Evolutionary conservation across 2,888 invertebrate genomes (phyloP), one percentile per base, ranked within the genome.

Genomic region (Stegana nigrithorax): DNA sequence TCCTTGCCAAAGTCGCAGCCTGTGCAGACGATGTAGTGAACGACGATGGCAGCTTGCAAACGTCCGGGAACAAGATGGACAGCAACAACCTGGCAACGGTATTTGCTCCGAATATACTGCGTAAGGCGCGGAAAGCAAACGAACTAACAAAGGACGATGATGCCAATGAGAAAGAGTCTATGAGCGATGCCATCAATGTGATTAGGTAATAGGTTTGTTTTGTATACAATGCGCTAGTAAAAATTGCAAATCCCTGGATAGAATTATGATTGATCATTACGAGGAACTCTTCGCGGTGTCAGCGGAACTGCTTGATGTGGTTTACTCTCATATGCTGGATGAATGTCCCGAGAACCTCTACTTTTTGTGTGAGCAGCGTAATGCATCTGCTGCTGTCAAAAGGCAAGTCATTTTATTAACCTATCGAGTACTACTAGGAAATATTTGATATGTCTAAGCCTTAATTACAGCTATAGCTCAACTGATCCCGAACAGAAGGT

Each of bases 71-170:
- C 87, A 95, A 94, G 87, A 97, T 97, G 97, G 95, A 96, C 84
- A 91, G 93, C 47, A 92, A 91, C 59, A 97, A 97, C 85, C 87
- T 97, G 67, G 97, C 97, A 0, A 97, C 96, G 0, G 90, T 97
- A 39, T 95, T 97, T 85, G 97, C 97, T 1, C 97, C 97, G 0
- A 97, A 96, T 80, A 93, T 97, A 75, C 89, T 97, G 60, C 95
- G 96, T 80, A 91, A 90, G 78, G 89, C 91, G 70, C 17, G 63
- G 10, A 65, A 63, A 44, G 91, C 91, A 10, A 57, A 58, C 10
- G 50, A 36, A 6, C 14, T 27, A 2, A 75, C 81, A 63, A 62
- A 65, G 21, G 17, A 26, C 6, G 62, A 59, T 32, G 71, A 67
- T 29, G 66, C 56, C 7, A 70, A 45, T 17, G 86, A 87, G 47